Conservation (phyloP, 2,888 invertebrate species). For the Atrina japonica region DNA sequence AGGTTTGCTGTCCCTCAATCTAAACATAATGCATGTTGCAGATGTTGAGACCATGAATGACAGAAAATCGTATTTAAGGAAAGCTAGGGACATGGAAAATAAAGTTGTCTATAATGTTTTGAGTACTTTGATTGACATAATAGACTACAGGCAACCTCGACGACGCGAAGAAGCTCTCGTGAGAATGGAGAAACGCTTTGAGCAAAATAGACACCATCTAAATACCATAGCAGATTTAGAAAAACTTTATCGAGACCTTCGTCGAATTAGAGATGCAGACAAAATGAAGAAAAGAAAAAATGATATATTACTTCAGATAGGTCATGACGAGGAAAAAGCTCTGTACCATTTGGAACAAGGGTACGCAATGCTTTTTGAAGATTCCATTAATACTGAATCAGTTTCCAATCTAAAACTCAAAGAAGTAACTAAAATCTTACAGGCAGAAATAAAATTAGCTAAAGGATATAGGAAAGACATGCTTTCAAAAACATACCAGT, state of each 20-base stretch:
- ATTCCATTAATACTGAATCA: not conserved
- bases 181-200: not conserved
- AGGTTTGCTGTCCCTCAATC: no score
- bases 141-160: not conserved
- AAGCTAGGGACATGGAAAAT: not conserved
- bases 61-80: not conserved
- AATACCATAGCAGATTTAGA: slow-evolving; percentile 10
- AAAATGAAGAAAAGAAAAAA: not conserved
- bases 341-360: slow-evolving; percentile 17
- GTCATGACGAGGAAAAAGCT: not conserved
- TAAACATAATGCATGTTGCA: no score
- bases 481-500: not conserved
- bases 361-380: slow-evolving; percentile 3
- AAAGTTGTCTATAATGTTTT: slow-evolving; percentile 9
- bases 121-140: not conserved
- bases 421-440: not conserved
- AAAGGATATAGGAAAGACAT: not conserved
- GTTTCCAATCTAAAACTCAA: not conserved
- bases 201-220: not conserved
- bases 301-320: not conserved
- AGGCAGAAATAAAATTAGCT: not conserved
- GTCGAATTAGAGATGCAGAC: not conserved
- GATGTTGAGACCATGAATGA: no score
- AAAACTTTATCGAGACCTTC: not conserved
- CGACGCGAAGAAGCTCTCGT: not conserved